Base-by-base conservation (phyloP, 2,888 invertebrate species). In the Caenorhabditis macrosperma region DNA sequence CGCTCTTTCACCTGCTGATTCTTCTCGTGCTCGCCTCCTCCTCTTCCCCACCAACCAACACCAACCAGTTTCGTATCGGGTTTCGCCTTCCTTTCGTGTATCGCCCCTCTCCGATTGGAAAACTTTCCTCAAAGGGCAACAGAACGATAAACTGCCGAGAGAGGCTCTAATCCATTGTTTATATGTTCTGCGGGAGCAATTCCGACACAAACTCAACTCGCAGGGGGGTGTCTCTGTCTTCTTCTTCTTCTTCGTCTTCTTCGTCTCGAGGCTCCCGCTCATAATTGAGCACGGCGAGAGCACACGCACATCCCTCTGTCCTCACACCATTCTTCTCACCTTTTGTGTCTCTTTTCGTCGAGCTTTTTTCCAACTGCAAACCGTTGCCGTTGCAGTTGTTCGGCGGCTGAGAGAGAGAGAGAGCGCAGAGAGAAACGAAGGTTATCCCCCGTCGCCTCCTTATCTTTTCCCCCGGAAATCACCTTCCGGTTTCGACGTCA, bases 121-220 rank as follows among this genome's bases (percentile, higher is more conserved):
- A 30, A 17, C 12, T n/a, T 9, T 1, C 33, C 9, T 57, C 57
- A 50, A 50, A 50, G 50, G 15, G 26, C 50, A 26, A 50, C 46
- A 22, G 20, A 4, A 10, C 46, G 44, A 44, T n/a, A 17, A 44
- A 50, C 61, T 54, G 24, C 28, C 57, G 44, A 38, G 9, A 22
- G 2, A 15, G 2, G 10, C 17, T 15, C 50, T 72, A 72, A 72
- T 72, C 72, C 72, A 72, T 72, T 72, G 72, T 72, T 72, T 72
- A 72, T 72, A 67, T 52, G 30, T 30, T 20, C 50, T 35, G 30
- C 15, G 22, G n/a, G 35, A 2, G 48, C 28, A 64, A 52, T 38
- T 52, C 12, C 20, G 30, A 55, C 55, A 67, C 55, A 71, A 46
- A 71, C 71, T 61, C 69, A 52, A 69, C 48, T 57, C 60, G 60